phyloP scores from a whole-genome alignment of 2,797 vertebrate species.

The Carduelis carduelis region DNA sequence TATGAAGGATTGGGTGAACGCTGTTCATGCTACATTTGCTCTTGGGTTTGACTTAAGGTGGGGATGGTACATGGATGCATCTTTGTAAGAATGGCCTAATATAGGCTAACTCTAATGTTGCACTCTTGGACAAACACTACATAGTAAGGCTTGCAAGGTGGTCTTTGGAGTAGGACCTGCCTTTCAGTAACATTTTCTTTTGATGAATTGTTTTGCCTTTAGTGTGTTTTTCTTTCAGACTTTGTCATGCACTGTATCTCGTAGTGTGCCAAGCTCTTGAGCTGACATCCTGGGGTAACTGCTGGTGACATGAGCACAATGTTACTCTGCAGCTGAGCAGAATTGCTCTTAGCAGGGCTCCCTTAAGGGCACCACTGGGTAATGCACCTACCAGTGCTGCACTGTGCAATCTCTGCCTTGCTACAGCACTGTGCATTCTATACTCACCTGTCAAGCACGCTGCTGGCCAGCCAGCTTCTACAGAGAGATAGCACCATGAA shows the following conservation, averaged over 20 bases:
- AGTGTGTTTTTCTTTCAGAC: neutral
- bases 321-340: neutral
- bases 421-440: neutral
- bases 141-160: neutral
- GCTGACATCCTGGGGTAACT: neutral
- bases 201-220: neutral
- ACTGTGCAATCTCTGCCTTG: neutral
- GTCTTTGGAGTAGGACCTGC: neutral
- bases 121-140: neutral
- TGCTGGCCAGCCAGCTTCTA: neutral
- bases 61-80: neutral
- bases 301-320: fast-evolving
- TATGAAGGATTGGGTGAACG: neutral
- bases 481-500: neutral
- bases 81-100: neutral
- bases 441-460: neutral
- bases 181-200: neutral
- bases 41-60: neutral
- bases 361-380: neutral
- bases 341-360: neutral
- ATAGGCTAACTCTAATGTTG: neutral
- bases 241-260: neutral
- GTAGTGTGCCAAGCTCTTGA: neutral
- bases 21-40: neutral
- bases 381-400: neutral